Base-by-base conservation (phyloP, 2,888 invertebrate species). In the Ferdinandea cuprea region DNA sequence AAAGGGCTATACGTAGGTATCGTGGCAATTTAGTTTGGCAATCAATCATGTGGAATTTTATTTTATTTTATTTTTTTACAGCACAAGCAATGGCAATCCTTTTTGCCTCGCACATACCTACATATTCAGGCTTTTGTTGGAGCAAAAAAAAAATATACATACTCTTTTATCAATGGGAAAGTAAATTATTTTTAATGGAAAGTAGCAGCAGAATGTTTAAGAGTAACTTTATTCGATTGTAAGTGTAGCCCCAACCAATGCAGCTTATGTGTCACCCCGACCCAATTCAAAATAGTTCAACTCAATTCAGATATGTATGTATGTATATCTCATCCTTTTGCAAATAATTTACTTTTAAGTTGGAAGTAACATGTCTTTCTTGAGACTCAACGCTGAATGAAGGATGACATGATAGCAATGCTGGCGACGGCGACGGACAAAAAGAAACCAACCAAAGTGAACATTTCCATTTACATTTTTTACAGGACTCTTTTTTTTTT, bases 21-120 rank as follows among this genome's bases (percentile, higher is more conserved):
- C 54, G 54, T 13, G 72, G 68, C 77, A 83, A 78, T 83, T 83
- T 78, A 83, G 77, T 83, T 83, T 78, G 78, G 83, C 72, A 83
- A 83, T 83, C 83, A 83, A 77, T 83, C 83, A 83, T 83, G 77
- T 68, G 83, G 72, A 83, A 73, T 72, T 81, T 72, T 71, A 44
- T 58, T 63, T 71, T 40, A 17, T 63, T 61, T 79, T 25, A 46
- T 48, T 63, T 61, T 79, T 25, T 52, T 48, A 3, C 21, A 37
- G 50, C 61, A 71, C 58, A n/a, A 56, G 69, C 35, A 76, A 69
- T 69, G 50, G 69, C 35, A 76, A 69, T 69, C 69, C 76, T 76
- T 63, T 81, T 48, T 40, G 4, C 17, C 48, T 3, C 46, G 48
- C 37, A 46, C 52, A 32, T 8, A 42, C 58, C 35, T 21, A n/a